Evolutionary conservation across 2,113 vertebrate genomes (phyloP).

Genomic region (Mastomys coucha): DNA sequence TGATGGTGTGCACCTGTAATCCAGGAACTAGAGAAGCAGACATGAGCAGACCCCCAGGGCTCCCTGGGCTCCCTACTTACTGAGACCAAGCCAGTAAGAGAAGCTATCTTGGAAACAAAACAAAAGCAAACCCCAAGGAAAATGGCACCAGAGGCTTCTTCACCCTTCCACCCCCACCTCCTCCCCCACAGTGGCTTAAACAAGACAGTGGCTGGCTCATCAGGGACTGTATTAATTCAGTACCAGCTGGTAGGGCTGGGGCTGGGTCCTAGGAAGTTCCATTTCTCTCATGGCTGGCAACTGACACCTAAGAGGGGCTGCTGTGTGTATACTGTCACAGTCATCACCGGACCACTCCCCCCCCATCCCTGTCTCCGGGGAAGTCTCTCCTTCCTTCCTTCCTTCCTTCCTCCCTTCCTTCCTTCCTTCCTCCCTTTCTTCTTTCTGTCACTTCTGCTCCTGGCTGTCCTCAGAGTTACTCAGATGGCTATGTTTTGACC

Average conservation of each 20-base stretch:
- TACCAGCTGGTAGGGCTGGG: not conserved
- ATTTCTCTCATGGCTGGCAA: not conserved
- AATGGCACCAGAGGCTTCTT: not conserved
- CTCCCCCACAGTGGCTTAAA: not conserved
- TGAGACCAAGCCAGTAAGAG: not conserved
- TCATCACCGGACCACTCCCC: not conserved
- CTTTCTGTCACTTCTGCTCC: not conserved
- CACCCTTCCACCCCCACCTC: too few relatives aligned
- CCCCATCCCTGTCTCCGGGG: too few relatives aligned
- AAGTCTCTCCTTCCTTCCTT: not conserved
- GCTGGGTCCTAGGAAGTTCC: not conserved
- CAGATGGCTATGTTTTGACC: conserved; percentile 2
- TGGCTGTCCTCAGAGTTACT: conserved; percentile 17
- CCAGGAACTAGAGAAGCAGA: too few relatives aligned
- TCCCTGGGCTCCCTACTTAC: too few relatives aligned
- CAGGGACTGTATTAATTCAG: not conserved
- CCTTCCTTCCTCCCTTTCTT: not conserved
- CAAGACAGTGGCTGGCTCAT: not conserved
- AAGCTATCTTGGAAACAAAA: not conserved
- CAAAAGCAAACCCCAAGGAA: not conserved
- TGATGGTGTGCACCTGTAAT: too few relatives aligned
- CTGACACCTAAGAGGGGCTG: not conserved
- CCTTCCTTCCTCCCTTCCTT: not conserved
- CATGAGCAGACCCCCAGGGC: too few relatives aligned
- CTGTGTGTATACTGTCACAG: not conserved